These are phyloP conservation scores for Drosophila cyrtoloma DNA, from an alignment of 2,888 invertebrate species.

Conservation along the genomic window DNA sequence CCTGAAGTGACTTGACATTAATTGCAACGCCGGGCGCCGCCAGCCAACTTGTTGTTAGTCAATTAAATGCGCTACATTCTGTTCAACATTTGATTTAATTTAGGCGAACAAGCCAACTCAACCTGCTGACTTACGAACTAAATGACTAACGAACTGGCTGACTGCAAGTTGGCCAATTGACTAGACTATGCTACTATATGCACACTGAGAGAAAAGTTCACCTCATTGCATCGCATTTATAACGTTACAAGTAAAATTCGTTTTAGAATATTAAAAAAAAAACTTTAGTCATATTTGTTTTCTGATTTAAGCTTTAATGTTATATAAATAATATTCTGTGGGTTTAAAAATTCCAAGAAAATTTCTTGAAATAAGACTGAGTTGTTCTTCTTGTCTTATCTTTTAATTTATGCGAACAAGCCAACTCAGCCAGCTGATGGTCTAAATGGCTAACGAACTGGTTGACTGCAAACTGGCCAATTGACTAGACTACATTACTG, in stretches of 20 bases:
- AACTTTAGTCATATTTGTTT: too few relatives aligned
- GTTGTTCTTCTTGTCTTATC: background rate
- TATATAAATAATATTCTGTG: too few relatives aligned
- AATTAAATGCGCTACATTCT: conserved; percentile 76
- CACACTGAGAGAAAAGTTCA: background rate
- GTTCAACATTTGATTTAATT: conserved; percentile 74
- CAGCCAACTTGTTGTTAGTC: conserved; percentile 56
- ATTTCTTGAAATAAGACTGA: background rate
- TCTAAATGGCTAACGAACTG: conserved; percentile 2
- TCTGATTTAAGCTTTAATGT: too few relatives aligned
- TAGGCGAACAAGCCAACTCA: conserved; percentile 25
- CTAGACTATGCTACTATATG: conserved; percentile 22
- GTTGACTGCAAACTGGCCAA: conserved; percentile 29
- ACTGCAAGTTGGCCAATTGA: conserved; percentile 42
- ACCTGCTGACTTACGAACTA: conserved; percentile 8
- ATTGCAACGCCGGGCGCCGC: conserved; percentile 59
- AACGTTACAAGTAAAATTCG: too few relatives aligned
- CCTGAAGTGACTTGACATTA: conserved; percentile 72
- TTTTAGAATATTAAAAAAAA: too few relatives aligned
- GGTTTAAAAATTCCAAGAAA: too few relatives aligned
- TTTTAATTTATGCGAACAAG: conserved; percentile 55
- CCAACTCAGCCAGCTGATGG: background rate
- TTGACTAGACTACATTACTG: conserved; percentile 29
- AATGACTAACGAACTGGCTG: conserved; percentile 5
- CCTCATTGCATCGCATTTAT: background rate